Conservation (phyloP, 2,888 invertebrate species). For the Macropis europaea region DNA sequence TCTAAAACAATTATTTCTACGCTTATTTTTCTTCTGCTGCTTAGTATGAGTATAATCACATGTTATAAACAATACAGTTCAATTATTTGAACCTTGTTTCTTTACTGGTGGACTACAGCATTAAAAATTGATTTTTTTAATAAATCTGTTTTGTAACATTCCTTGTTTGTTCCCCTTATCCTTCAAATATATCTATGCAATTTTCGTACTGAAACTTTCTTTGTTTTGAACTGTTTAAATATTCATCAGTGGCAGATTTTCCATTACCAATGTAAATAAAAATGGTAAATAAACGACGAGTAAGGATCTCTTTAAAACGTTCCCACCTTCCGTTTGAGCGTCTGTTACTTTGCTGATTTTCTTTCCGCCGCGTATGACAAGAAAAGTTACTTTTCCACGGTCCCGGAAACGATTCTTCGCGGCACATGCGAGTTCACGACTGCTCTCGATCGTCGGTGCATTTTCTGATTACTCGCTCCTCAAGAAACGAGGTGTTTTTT, state of each 20-base stretch:
- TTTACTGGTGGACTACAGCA: too few relatives aligned
- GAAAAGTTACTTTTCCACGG: conserved; percentile 38
- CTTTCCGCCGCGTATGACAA: conserved; percentile 21
- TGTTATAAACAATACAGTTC: too few relatives aligned
- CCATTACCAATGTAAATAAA: background rate
- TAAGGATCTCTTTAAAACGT: conserved; percentile 9
- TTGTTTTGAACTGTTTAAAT: too few relatives aligned
- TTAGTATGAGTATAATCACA: too few relatives aligned
- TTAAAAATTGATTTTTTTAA: background rate
- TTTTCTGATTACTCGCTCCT: conserved; percentile 32
- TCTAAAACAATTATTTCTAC: too few relatives aligned
- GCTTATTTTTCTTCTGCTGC: too few relatives aligned
- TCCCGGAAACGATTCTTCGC: conserved; percentile 35
- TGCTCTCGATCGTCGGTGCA: conserved; percentile 6
- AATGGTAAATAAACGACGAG: conserved; percentile 5
- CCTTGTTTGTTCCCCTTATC: too few relatives aligned
- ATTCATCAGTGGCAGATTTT: background rate
- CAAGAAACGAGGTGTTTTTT: conserved; percentile 29
- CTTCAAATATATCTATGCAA: too few relatives aligned
- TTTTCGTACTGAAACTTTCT: too few relatives aligned
- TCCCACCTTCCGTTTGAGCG: conserved; percentile 1
- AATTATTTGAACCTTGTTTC: too few relatives aligned
- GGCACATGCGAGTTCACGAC: conserved; percentile 38
- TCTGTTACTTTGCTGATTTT: conserved; percentile 8
- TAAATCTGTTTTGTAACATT: too few relatives aligned